Percentiles rank a stretch among this genome's conserved stretches.
Evolutionary conservation across 1,140 invertebrate genomes (phyloP).

Genomic region (Streblospio benedicti): DNA sequence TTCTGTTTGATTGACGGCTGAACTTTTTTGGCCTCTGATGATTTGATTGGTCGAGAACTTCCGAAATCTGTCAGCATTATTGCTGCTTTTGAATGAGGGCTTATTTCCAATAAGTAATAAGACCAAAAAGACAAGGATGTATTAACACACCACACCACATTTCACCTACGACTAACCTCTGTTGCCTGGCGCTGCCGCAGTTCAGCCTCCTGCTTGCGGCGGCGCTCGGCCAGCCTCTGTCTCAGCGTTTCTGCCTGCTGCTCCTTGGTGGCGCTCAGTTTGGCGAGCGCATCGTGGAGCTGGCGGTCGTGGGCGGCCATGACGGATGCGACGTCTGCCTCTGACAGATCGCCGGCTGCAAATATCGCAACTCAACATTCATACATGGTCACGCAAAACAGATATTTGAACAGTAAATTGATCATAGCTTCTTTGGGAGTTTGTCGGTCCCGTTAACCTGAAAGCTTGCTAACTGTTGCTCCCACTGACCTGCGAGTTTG

Average conservation of each 20-base stretch:
- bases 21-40: too few relatives aligned
- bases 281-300: constrained; percentile 25
- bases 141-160: not conserved
- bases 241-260: constrained; percentile 29
- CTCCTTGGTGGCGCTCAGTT: constrained; percentile 24
- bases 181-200: constrained; percentile 33
- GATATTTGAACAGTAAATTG: too few relatives aligned
- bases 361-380: too few relatives aligned
- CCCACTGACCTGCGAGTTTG: too few relatives aligned
- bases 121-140: not conserved
- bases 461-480: too few relatives aligned
- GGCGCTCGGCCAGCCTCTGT: constrained; percentile 30
- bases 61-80: too few relatives aligned
- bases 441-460: too few relatives aligned
- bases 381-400: too few relatives aligned
- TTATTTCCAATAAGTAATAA: not conserved
- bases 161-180: constrained; percentile 25
- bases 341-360: constrained; percentile 33
- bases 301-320: constrained; percentile 30
- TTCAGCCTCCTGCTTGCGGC: constrained; percentile 25
- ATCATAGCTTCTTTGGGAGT: too few relatives aligned
- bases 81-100: too few relatives aligned
- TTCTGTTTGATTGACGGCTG: too few relatives aligned
- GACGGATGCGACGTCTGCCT: constrained; percentile 36
- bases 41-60: too few relatives aligned